Percentiles rank a stretch among this genome's conserved stretches.
phyloP scores from a whole-genome alignment of 1,140 invertebrate genomes.

The Samia ricini region DNA sequence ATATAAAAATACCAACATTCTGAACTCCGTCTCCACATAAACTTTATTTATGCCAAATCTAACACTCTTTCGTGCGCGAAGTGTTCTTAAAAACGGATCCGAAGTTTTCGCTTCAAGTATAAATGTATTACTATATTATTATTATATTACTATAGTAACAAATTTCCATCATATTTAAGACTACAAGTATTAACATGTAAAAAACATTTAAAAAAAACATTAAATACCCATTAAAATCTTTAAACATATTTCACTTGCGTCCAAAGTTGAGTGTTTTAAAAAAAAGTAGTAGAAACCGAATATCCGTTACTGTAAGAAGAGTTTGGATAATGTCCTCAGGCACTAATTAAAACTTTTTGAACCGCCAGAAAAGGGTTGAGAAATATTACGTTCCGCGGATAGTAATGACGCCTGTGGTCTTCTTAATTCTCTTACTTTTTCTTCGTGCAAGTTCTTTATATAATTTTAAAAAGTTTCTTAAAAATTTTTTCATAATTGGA shows the following conservation, averaged over 20 bases:
- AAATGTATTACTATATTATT: too few relatives aligned
- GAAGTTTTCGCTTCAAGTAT: too few relatives aligned
- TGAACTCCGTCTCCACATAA: too few relatives aligned
- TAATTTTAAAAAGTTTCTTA: slow-evolving; percentile 42
- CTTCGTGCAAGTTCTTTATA: slow-evolving; percentile 48
- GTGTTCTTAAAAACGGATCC: too few relatives aligned
- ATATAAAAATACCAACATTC: too few relatives aligned
- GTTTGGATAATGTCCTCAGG: slow-evolving; percentile 71
- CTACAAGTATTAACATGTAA: too few relatives aligned
- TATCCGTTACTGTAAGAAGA: slow-evolving; percentile 50
- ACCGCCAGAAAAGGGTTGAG: slow-evolving; percentile 69
- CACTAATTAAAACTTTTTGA: slow-evolving; percentile 76
- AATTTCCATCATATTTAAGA: too few relatives aligned
- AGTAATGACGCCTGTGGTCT: slow-evolving; percentile 62
- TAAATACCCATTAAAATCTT: too few relatives aligned
- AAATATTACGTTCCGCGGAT: slow-evolving; percentile 69
- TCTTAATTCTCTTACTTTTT: slow-evolving; percentile 63
- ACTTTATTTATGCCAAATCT: too few relatives aligned
- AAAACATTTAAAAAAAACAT: too few relatives aligned
- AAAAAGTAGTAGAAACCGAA: slow-evolving; percentile 24
- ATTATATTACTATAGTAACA: too few relatives aligned
- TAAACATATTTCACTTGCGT: background rate
- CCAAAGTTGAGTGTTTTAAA: background rate
- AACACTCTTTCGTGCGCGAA: too few relatives aligned
- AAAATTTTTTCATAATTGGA: slow-evolving; percentile 2